A percentile compares a stretch with the other conserved stretches of the same genome.
Conservation (phyloP, 2,113 vertebrate genomes). For the Phaetusa simplex region DNA sequence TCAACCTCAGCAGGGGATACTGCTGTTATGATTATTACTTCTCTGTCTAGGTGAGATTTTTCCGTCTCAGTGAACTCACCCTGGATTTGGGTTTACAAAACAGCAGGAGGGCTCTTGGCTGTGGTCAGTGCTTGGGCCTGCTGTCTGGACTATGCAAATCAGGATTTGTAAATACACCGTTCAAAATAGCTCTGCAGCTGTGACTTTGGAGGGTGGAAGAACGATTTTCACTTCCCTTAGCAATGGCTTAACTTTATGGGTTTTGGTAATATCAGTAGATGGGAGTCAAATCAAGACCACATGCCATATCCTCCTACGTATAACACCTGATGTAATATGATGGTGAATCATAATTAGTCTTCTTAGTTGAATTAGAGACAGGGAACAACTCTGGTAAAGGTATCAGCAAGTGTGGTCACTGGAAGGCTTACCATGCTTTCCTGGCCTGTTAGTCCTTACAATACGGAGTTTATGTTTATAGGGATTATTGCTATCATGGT, state of each 20-base stretch:
- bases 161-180: not conserved
- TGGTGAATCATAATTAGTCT: not conserved
- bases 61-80: not conserved
- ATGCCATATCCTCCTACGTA: not conserved
- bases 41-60: not conserved
- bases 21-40: not conserved
- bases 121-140: not conserved
- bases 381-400: not conserved
- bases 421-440: not conserved
- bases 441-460: not conserved
- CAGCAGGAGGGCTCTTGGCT: not conserved
- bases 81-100: not conserved
- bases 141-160: not conserved
- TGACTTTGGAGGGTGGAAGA: not conserved
- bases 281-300: not conserved
- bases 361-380: not conserved
- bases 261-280: not conserved
- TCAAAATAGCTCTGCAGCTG: slow-evolving; percentile 25
- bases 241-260: not conserved
- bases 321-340: not conserved
- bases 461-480: not conserved
- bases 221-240: not conserved
- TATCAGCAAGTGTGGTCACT: not conserved
- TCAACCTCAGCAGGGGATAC: not conserved
- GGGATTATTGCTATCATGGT: not conserved